phyloP scores from a whole-genome alignment of 1,140 invertebrate species.

The Musca domestica region DNA sequence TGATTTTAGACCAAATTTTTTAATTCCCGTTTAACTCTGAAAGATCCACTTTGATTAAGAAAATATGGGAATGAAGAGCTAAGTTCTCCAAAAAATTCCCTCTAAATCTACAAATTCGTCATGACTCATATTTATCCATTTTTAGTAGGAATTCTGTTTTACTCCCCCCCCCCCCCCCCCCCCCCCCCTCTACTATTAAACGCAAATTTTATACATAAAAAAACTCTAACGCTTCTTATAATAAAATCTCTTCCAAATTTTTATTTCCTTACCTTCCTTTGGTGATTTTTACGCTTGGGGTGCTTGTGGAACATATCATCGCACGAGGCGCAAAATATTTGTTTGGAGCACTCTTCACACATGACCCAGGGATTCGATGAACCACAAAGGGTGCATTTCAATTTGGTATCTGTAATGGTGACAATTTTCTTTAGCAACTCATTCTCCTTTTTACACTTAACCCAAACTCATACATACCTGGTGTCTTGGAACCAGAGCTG shows the following conservation, averaged over 20 bases:
- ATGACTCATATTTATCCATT: no score
- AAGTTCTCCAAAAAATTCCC: no score
- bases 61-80: no score
- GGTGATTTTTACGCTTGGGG: conserved; percentile 78
- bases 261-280: conserved; percentile 65
- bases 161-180: no score
- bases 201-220: no score
- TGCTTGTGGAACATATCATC: conserved; percentile 94
- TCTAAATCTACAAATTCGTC: no score
- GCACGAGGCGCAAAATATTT: conserved; percentile 80
- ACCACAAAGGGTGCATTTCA: conserved; percentile 78
- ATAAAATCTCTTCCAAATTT: not conserved
- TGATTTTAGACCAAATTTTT: no score
- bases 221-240: not conserved
- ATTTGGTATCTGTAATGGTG: conserved; percentile 46
- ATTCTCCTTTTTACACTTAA: conserved; percentile 56
- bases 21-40: no score
- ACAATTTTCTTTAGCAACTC: conserved; percentile 69
- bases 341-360: conserved; percentile 75
- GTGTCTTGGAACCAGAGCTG: conserved; percentile 57
- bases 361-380: conserved; percentile 69
- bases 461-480: not conserved
- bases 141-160: no score
- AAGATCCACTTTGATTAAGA: no score
- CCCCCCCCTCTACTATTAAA: no score